Base-by-base conservation (phyloP, 1,140 invertebrate species). In the Caenorhabditis tropicalis region DNA sequence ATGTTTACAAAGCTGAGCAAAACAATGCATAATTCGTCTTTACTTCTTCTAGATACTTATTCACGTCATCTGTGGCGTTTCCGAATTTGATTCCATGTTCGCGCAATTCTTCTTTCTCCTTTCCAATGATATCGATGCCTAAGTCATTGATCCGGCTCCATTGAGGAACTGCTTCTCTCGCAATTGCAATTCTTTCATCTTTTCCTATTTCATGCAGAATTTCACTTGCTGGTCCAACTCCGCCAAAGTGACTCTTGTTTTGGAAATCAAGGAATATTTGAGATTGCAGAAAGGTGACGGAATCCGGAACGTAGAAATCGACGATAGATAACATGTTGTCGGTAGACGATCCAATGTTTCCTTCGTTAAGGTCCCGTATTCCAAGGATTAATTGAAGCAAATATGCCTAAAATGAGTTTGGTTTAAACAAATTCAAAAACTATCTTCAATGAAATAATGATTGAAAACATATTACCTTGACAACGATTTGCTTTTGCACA, bases 391-490 rank as follows among this genome's bases (percentile, higher is more conserved):
- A 31, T 33, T 27, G 36, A 1, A 65, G 29, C 29, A 65, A n/a
- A 21, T 65, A 65, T 33, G 31, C 27, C 58, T 65, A 31, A 65
- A 65, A 65, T 65, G 58, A 21, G 19, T 65, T 65, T 65, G 33
- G 19, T 58, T 29, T 58, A 58, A 58, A 58, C n/a, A 6, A 27
- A 31, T 15, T 65, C 12, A 2, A 21, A 16, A 31, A 5, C 1
- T 33, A 16, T n/a, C 21, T 33, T 65, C 3, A 65, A 33, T 65
- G 16, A 65, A 33, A 65, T 65, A 82, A 15, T 82, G 81, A n/a
- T n/a, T n/a, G n/a, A n/a, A n/a, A n/a, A n/a, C n/a, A n/a, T 82
- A 60, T 82, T 70, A 82, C 81, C 81, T 82, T 51, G 29, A 82
- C 81, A 65, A 82, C 51, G 3, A 82, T 12, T 70, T 82, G 65